Base-by-base conservation (phyloP, 2,888 invertebrate species). In the Rhabditoides inermis region DNA sequence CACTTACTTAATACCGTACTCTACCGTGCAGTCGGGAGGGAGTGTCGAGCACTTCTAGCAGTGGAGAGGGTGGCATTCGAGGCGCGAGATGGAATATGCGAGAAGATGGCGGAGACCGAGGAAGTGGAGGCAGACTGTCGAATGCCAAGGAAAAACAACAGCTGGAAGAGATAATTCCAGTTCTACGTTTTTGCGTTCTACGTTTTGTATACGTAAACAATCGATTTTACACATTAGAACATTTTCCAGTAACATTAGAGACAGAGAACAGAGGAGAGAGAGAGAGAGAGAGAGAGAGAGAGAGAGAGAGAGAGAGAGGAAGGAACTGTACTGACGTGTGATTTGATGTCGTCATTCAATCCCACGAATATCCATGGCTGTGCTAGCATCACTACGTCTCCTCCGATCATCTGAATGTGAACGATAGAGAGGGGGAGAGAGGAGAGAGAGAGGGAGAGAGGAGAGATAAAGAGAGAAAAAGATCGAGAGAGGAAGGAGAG, bases 311-410 rank as follows among this genome's bases (percentile, higher is more conserved):
- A 23, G 23, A 22, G 39, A 46, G 42, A 18, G 39, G 15, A n/a
- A 27, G 23, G 36, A n/a, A n/a, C n/a, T n/a, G n/a, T n/a, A n/a
- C n/a, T n/a, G n/a, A n/a, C n/a, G n/a, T n/a, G n/a, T n/a, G n/a
- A n/a, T n/a, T n/a, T n/a, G n/a, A n/a, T n/a, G n/a, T n/a, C n/a
- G n/a, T n/a, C n/a, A n/a, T n/a, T n/a, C n/a, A n/a, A n/a, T n/a
- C n/a, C n/a, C n/a, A n/a, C n/a, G 25, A 1, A 41, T 41, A 49
- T 54, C 46, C 53, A 49, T 49, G 49, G 53, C 18, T 45, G 49
- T 42, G 35, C 26, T 45, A 44, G 48, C 47, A 45, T 36, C 39
- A 45, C 44, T 36, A 49, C 49, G 45, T 49, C 49, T 28, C 49
- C 49, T 49, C 49, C 49, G 53, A 53, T 45, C 45, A 37, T 28